phyloP scores from a whole-genome alignment of 2,888 invertebrate species.

The Therioaphis trifolii region DNA sequence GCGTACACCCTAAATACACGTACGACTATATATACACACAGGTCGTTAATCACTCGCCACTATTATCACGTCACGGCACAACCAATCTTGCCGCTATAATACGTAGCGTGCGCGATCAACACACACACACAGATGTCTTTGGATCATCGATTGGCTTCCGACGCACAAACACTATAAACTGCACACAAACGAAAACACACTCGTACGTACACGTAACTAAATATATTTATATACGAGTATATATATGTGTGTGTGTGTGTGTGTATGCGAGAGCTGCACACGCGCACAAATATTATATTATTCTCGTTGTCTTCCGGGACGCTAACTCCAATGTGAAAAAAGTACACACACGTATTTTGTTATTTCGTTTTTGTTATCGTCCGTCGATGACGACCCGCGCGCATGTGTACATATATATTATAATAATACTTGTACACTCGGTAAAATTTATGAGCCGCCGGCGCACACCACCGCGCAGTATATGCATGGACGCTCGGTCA shows the following conservation, averaged over 20 bases:
- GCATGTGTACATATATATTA: no score
- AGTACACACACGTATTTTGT: background rate
- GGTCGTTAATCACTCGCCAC: conserved; percentile 58
- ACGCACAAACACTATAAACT: background rate
- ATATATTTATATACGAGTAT: no score
- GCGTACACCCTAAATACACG: conserved; percentile 29
- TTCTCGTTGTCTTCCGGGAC: conserved; percentile 43
- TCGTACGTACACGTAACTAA: background rate
- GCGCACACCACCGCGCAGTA: conserved; percentile 43
- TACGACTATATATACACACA: background rate
- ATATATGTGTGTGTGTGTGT: no score
- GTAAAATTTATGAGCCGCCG: conserved; percentile 50
- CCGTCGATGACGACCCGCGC: conserved; percentile 29
- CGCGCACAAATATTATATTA: no score
- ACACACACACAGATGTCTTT: conserved; percentile 44
- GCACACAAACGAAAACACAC: background rate
- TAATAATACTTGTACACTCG: no score
- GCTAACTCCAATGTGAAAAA: conserved; percentile 30
- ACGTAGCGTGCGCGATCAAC: conserved; percentile 22
- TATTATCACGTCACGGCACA: conserved; percentile 58
- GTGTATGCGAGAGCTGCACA: no score
- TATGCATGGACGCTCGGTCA: conserved; percentile 9
- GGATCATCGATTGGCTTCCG: conserved; percentile 15
- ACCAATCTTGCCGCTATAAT: conserved; percentile 36
- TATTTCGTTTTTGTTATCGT: background rate